Evolutionary conservation across 2,888 invertebrate species (phyloP), one percentile per base, ranked within the genome.

Genomic region (Encarsia formosa): DNA sequence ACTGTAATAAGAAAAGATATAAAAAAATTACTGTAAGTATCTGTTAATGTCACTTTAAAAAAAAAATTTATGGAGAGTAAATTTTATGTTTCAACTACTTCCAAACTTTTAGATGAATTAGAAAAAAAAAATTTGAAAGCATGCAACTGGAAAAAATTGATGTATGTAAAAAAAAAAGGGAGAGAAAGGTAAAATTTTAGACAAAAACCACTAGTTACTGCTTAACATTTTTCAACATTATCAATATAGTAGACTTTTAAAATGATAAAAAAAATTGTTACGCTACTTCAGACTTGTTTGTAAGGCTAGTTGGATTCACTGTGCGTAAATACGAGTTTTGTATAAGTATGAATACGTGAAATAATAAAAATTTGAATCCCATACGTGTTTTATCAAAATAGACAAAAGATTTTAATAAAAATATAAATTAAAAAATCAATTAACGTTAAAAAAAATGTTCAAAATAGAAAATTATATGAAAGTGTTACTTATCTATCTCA

Each of bases 211-310:
- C n/a, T n/a, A n/a, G n/a, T n/a, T n/a, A n/a, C n/a, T n/a, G n/a
- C n/a, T n/a, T n/a, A n/a, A n/a, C n/a, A n/a, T n/a, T n/a, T 29
- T 9, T 29, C 8, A 29, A 29, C 8, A 29, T 29, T 29, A 9
- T 29, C 29, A 13, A 29, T 8, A n/a, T n/a, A n/a, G n/a, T n/a
- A n/a, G n/a, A n/a, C n/a, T n/a, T n/a, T n/a, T n/a, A n/a, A n/a
- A n/a, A n/a, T n/a, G n/a, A n/a, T n/a, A n/a, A n/a, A 68, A 64
- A 64, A 68, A 64, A 66, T 65, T 65, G 65, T n/a, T n/a, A n/a
- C 63, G 66, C 64, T 67, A 61, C 48, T 65, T 63, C 64, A 63
- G 65, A 59, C 64, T 66, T 61, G 55, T 54, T 57, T 67, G 64
- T 68, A 64, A 65, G 66, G 68, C 68, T 64, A 62, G 67, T 53